Conservation (phyloP, 2,888 invertebrate species). For the Patella pellucida region DNA sequence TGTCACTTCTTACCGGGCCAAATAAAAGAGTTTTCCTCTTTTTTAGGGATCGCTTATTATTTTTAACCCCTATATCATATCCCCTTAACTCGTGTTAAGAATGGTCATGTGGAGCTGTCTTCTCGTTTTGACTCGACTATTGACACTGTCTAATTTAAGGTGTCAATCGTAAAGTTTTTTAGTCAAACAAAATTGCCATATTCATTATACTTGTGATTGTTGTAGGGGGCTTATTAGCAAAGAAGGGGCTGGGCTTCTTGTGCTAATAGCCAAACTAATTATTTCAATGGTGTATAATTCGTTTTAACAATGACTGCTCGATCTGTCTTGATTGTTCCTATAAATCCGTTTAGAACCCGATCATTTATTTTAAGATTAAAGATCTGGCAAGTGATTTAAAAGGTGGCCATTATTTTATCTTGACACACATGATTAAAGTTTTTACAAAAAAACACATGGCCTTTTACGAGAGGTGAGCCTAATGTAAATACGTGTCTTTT, state of each 20-base stretch:
- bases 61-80: constrained; percentile 12
- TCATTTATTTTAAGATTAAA: too few species aligned
- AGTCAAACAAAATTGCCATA: background rate
- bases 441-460: too few species aligned
- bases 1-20: constrained; percentile 16
- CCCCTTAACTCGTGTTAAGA: background rate
- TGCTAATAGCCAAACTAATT: constrained; percentile 9
- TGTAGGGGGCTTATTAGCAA: constrained; percentile 10
- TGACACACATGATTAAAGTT: too few species aligned
- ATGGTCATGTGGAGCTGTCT: constrained; percentile 2
- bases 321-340: background rate
- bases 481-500: too few species aligned
- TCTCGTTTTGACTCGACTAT: background rate
- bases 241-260: background rate
- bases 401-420: too few species aligned
- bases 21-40: constrained; percentile 19
- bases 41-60: constrained; percentile 17
- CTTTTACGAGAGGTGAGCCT: too few species aligned
- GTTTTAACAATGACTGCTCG: constrained; percentile 4
- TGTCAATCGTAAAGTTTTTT: constrained; percentile 2
- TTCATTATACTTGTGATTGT: constrained; percentile 3
- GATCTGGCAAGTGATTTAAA: too few species aligned
- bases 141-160: constrained; percentile 8
- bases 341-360: background rate
- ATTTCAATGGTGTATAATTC: constrained; percentile 4